phyloP scores from a whole-genome alignment of 2,797 vertebrate genomes.

The Antrozous pallidus region DNA sequence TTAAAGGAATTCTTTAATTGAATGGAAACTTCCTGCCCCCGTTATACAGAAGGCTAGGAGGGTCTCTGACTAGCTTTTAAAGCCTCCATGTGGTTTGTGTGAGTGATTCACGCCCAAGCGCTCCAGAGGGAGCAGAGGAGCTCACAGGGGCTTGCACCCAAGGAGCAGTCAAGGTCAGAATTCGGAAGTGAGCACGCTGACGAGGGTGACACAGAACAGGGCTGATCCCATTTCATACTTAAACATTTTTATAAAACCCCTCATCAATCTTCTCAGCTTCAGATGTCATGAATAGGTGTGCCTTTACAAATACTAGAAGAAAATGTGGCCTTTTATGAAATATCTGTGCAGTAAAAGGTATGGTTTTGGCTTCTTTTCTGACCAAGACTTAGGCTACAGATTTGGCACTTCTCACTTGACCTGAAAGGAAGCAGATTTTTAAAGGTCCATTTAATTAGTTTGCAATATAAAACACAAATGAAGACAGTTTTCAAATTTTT shows the following conservation, averaged over 20 bases:
- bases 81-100: neutral
- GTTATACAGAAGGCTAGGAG: neutral
- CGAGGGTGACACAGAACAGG: neutral
- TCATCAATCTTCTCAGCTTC: neutral
- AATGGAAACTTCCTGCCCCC: neutral
- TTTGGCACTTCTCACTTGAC: slow-evolving; percentile 66
- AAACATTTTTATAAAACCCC: neutral
- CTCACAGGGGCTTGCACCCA: neutral
- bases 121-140: neutral
- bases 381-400: slow-evolving; percentile 21
- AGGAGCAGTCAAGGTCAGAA: neutral
- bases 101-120: neutral
- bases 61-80: too few species aligned
- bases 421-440: slow-evolving; percentile 72
- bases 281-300: neutral
- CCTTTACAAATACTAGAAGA: slow-evolving; percentile 9
- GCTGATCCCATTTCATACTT: neutral
- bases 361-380: slow-evolving; percentile 34
- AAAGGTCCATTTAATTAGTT: slow-evolving; percentile 12
- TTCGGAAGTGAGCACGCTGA: neutral
- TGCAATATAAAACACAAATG: neutral
- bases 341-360: neutral
- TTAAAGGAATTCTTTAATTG: neutral
- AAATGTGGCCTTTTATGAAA: neutral
- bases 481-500: neutral